These are phyloP conservation scores for Diorhabda elongata DNA, from an alignment of 1,140 invertebrate species.

Conservation along the genomic window DNA sequence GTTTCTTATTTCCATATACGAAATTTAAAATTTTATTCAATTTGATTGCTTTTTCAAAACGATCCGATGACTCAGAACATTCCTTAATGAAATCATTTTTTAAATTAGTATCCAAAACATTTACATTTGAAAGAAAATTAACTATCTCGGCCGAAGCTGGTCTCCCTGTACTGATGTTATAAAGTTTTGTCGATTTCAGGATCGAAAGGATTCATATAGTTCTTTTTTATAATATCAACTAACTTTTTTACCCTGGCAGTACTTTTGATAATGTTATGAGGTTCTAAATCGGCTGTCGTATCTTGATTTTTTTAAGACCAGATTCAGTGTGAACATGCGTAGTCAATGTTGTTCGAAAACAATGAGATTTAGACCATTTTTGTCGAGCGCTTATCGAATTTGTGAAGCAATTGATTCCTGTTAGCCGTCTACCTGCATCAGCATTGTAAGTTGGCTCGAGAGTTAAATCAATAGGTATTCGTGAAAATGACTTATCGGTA, in stretches of 20 bases:
- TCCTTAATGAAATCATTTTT: too few relatives aligned
- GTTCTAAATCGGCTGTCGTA: slow-evolving; percentile 4
- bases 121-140: slow-evolving; percentile 4
- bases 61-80: too few relatives aligned
- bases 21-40: too few relatives aligned
- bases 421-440: slow-evolving; percentile 7
- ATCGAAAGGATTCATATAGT: not conserved
- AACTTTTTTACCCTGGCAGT: not conserved
- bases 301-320: slow-evolving; percentile 9
- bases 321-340: not conserved
- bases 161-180: slow-evolving; percentile 7
- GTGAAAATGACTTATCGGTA: too few relatives aligned
- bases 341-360: not conserved
- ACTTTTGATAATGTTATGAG: slow-evolving; percentile 1
- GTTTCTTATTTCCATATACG: too few relatives aligned
- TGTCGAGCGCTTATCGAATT: not conserved
- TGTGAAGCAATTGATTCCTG: not conserved
- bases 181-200: not conserved
- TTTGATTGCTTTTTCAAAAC: too few relatives aligned
- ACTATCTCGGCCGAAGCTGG: slow-evolving; percentile 2
- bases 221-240: not conserved
- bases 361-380: not conserved
- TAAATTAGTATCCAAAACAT: too few relatives aligned
- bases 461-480: not conserved
- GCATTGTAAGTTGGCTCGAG: slow-evolving; percentile 12